phyloP scores from a whole-genome alignment of 23 tunicate species.

The Halocynthia roretzi region DNA sequence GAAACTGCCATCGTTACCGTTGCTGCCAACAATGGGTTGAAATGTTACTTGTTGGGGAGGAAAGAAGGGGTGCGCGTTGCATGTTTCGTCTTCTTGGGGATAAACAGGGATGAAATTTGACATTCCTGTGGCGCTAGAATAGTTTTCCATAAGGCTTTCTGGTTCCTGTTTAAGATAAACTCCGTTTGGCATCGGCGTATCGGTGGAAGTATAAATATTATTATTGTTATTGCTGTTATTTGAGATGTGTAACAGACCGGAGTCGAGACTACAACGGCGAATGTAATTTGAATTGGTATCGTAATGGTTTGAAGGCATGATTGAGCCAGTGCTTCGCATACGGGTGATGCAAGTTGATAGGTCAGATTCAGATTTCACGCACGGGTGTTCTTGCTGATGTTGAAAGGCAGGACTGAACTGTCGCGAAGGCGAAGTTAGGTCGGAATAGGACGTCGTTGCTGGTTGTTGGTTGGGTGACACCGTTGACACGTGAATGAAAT shows the following conservation, averaged over 20 bases:
- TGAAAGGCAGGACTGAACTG: conserved; percentile 16
- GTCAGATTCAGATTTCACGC: too few species aligned
- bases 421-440: conserved; percentile 19
- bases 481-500: background rate
- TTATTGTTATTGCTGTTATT: background rate
- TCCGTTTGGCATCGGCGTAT: background rate
- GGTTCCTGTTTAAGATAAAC: conserved; percentile 17
- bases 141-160: background rate
- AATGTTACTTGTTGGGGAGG: conserved; percentile 63
- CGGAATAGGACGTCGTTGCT: conserved; percentile 22
- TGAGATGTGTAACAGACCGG: background rate
- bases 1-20: background rate
- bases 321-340: too few species aligned
- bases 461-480: background rate
- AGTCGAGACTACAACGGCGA: conserved; percentile 19
- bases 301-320: too few species aligned
- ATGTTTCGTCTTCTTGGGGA: conserved; percentile 4
- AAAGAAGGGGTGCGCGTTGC: conserved; percentile 41
- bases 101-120: background rate
- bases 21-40: conserved; percentile 46
- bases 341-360: too few species aligned
- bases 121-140: too few species aligned
- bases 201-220: conserved; percentile 9
- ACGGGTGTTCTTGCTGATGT: too few species aligned
- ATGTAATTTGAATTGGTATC: background rate